Percentiles rank a stretch among this genome's conserved stretches.
These are phyloP conservation scores for Anthonomus grandis DNA, from an alignment of 1,140 invertebrate genomes.

Conservation along the genomic window DNA sequence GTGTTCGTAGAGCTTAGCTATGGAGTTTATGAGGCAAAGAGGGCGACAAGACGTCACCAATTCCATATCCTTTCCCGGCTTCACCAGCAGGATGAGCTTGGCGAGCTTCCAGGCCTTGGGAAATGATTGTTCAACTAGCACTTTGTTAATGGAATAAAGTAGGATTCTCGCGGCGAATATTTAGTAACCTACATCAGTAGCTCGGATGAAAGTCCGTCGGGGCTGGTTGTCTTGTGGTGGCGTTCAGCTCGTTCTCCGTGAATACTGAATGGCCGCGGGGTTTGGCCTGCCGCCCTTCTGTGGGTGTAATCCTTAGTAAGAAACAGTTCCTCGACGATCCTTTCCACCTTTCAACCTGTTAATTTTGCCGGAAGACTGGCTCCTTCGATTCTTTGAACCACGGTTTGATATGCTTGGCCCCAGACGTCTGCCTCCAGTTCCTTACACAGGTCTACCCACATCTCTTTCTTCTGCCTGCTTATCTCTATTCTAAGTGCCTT, in stretches of 20 bases:
- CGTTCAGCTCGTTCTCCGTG: neutral
- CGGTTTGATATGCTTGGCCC: neutral
- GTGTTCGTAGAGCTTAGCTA: slow-evolving; percentile 31
- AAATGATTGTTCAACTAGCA: neutral
- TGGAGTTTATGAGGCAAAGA: slow-evolving; percentile 30
- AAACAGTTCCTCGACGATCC: neutral
- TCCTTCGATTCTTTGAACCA: neutral
- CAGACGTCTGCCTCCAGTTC: neutral
- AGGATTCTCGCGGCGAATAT: neutral
- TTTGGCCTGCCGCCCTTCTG: neutral
- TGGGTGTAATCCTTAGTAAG: neutral
- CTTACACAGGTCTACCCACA: neutral
- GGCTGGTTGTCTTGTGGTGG: neutral
- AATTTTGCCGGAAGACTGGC: neutral
- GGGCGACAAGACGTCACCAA: slow-evolving; percentile 1
- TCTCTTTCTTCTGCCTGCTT: neutral
- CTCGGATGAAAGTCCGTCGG: neutral
- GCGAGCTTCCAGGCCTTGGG: neutral
- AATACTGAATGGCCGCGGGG: neutral
- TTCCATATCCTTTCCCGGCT: neutral
- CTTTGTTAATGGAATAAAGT: neutral
- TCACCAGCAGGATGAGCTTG: neutral
- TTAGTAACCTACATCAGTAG: neutral
- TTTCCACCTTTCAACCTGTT: neutral
- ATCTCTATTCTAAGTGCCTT: neutral